Conservation (phyloP, 1,140 invertebrate species). For the Pogonognathellus flavescens region DNA sequence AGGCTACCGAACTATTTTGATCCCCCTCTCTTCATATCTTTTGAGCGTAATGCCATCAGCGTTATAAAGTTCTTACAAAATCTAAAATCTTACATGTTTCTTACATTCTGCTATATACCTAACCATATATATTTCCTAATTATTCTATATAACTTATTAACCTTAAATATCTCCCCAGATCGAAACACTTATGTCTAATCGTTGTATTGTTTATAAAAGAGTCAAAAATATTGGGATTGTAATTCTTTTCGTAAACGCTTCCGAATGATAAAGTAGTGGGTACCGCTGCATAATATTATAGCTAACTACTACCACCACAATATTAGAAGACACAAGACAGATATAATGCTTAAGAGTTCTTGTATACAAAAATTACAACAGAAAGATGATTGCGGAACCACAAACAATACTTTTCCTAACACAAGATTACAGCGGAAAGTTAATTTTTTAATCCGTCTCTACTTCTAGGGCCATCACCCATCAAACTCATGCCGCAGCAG, state of each 20-base stretch:
- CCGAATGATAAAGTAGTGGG: no score
- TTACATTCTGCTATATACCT: no score
- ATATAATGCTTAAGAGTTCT: constrained; percentile 3
- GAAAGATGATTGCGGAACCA: neutral
- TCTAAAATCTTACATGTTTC: no score
- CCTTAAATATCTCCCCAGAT: no score
- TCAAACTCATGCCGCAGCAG: constrained; percentile 17
- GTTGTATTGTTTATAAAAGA: no score
- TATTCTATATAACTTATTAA: no score
- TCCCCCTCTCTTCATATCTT: constrained; percentile 15
- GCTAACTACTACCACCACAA: no score
- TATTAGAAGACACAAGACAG: neutral
- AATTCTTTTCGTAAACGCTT: neutral
- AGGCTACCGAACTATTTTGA: constrained; percentile 23
- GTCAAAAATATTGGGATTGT: no score
- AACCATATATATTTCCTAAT: no score
- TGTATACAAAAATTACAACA: neutral
- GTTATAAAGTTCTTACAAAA: no score
- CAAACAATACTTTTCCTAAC: constrained; percentile 7
- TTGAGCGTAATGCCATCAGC: neutral
- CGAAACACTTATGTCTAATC: no score
- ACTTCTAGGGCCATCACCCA: constrained; percentile 1
- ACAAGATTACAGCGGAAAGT: constrained; percentile 7
- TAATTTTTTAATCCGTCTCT: constrained; percentile 37
- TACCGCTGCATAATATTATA: no score